phyloP scores from a whole-genome alignment of 2,888 invertebrate species.

The Pyrgus malvae region DNA sequence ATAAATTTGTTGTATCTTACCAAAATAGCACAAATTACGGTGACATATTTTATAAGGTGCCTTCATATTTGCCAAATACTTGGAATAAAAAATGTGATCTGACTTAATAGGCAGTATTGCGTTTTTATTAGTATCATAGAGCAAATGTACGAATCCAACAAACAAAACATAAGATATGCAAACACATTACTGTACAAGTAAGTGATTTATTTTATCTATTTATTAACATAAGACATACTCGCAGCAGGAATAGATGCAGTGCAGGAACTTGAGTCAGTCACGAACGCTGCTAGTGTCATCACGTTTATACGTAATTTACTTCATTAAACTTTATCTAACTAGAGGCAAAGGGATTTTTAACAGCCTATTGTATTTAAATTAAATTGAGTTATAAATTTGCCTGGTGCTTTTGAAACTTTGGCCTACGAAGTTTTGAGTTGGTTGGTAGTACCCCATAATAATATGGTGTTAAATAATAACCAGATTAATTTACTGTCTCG shows the following conservation, averaged over 20 bases:
- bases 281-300: constrained; percentile 51
- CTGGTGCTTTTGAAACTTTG: too few relatives aligned
- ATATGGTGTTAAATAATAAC: too few relatives aligned
- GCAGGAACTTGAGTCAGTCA: constrained; percentile 58
- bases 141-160: constrained; percentile 15
- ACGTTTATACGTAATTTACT: constrained; percentile 36
- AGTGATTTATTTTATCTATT: constrained; percentile 27
- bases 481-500: too few relatives aligned
- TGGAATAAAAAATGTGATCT: constrained; percentile 1
- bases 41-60: neutral
- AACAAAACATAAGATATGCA: constrained; percentile 18
- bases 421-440: too few relatives aligned
- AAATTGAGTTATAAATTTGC: neutral
- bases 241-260: constrained; percentile 41
- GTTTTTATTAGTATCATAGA: constrained; percentile 13
- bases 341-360: neutral
- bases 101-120: constrained; percentile 3
- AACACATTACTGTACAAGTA: constrained; percentile 4
- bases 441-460: too few relatives aligned
- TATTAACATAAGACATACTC: constrained; percentile 26
- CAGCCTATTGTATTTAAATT: neutral
- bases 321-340: neutral
- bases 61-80: constrained; percentile 4
- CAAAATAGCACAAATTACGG: neutral
- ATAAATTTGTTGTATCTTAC: neutral